Evolutionary conservation across 1,140 invertebrate species (phyloP).

Genomic region (Nymphalis io): DNA sequence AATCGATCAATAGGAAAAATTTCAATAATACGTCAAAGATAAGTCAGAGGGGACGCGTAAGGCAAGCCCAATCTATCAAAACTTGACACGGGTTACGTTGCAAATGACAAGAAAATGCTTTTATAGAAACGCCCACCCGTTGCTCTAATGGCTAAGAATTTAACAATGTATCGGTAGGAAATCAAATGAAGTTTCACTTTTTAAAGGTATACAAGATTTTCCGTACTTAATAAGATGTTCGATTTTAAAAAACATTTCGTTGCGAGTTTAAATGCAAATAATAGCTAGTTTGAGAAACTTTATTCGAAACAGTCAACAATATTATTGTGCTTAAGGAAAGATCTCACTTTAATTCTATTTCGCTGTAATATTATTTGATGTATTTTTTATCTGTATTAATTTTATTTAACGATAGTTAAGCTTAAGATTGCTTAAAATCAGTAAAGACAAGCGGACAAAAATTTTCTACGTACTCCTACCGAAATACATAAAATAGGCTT

Average conservation of each 20-base stretch:
- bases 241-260: background rate
- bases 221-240: background rate
- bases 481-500: too few relatives aligned
- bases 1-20: constrained; percentile 27
- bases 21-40: constrained; percentile 54
- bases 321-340: too few relatives aligned
- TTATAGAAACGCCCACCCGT: constrained; percentile 43
- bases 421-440: too few relatives aligned
- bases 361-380: too few relatives aligned
- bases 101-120: constrained; percentile 67
- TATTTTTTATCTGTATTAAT: too few relatives aligned
- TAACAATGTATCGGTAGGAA: constrained; percentile 10
- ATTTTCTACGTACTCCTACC: too few relatives aligned
- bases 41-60: constrained; percentile 54
- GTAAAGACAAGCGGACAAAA: too few relatives aligned
- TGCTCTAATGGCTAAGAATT: constrained; percentile 11
- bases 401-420: too few relatives aligned
- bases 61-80: constrained; percentile 71
- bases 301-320: too few relatives aligned
- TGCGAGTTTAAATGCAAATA: background rate
- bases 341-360: too few relatives aligned
- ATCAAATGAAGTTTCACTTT: constrained; percentile 19
- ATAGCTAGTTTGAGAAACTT: too few relatives aligned
- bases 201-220: background rate
- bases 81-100: constrained; percentile 67